Evolutionary conservation across 2,113 vertebrate species (phyloP).

Genomic region (Sceloporus tristichus): DNA sequence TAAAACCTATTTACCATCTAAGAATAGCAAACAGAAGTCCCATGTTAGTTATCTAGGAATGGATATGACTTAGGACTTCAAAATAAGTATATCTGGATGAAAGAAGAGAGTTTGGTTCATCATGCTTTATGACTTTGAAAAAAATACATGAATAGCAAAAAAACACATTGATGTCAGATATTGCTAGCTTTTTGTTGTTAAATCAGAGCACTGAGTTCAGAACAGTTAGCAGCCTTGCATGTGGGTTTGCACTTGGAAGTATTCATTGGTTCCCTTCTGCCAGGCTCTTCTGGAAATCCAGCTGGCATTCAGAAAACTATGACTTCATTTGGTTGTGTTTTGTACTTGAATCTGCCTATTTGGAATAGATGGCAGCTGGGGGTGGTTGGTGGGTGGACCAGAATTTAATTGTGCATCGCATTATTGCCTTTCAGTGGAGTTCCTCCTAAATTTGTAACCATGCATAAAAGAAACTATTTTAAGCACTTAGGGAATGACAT

Average conservation of each 20-base stretch:
- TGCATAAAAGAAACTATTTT: background rate
- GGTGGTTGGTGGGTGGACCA: background rate
- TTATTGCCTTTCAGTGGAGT: background rate
- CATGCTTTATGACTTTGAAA: background rate
- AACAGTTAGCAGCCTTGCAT: slow-evolving; percentile 13
- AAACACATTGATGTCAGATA: background rate
- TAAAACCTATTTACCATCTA: background rate
- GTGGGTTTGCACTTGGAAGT: slow-evolving; percentile 17
- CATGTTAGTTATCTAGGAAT: background rate
- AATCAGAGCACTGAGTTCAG: slow-evolving; percentile 16
- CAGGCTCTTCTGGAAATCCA: slow-evolving; percentile 11
- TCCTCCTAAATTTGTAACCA: slow-evolving; percentile 22
- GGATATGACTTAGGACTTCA: background rate
- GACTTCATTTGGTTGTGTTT: slow-evolving; percentile 16
- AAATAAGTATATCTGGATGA: background rate
- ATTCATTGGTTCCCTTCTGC: slow-evolving; percentile 25
- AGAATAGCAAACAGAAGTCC: background rate
- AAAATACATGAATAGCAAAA: background rate
- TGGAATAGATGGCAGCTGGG: accelerated
- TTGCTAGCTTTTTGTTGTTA: background rate
- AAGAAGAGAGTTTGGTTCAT: background rate
- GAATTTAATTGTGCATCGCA: accelerated
- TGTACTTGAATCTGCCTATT: slow-evolving; percentile 3
- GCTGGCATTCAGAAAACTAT: background rate
- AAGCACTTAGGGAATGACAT: background rate